These are phyloP conservation scores for Callinectes sapidus DNA, from an alignment of 2,888 invertebrate genomes.

Conservation along the genomic window DNA sequence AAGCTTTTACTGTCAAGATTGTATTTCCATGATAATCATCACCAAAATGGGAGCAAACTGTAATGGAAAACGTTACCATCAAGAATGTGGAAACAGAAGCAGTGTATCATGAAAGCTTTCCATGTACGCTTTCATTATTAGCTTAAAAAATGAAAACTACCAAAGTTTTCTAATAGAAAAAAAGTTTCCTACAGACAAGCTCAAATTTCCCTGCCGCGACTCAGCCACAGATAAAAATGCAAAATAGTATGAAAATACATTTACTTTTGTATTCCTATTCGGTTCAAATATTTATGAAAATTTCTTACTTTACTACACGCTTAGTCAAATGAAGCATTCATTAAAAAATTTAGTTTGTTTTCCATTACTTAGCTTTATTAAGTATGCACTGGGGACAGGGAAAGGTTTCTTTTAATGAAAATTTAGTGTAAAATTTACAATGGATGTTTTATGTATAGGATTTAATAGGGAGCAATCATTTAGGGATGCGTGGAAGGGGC, in stretches of 20 bases:
- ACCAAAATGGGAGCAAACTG: background rate
- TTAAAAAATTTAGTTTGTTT: background rate
- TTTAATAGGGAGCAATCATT: background rate
- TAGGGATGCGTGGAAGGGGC: background rate
- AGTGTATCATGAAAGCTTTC: background rate
- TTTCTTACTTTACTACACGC: background rate
- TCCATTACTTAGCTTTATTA: background rate
- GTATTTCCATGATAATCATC: background rate
- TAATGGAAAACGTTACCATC: background rate
- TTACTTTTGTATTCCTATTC: background rate
- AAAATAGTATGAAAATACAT: background rate
- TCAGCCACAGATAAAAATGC: background rate
- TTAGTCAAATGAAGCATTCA: background rate
- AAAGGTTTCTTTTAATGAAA: background rate
- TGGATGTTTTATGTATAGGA: background rate
- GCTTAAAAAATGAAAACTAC: background rate
- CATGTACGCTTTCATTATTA: background rate
- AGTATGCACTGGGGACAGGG: background rate
- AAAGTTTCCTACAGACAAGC: constrained; percentile 26
- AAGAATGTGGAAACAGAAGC: background rate
- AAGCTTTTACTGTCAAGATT: background rate
- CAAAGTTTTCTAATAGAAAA: background rate
- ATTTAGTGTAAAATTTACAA: background rate
- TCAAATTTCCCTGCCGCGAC: constrained; percentile 7
- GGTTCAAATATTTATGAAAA: background rate